Conservation (phyloP, 2,113 vertebrate species). For the Ophthalmolycus amberensis region DNA sequence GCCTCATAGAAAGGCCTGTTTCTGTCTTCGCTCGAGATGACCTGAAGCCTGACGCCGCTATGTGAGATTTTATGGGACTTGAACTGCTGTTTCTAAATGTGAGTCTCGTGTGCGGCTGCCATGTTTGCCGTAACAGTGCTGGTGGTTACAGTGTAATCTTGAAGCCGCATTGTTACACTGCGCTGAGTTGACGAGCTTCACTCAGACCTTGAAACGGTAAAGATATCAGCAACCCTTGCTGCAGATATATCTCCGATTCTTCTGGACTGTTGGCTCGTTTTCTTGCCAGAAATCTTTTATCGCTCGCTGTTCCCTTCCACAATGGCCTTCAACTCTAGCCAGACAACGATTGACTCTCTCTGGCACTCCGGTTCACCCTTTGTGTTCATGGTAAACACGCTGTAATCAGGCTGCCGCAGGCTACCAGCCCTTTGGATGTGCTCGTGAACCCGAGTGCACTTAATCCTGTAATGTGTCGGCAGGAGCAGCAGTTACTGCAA, state of each 20-base stretch:
- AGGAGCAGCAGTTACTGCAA: background rate
- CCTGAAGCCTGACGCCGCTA: background rate
- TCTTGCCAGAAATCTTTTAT: slow-evolving; percentile 46
- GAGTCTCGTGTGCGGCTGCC: background rate
- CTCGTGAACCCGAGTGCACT: background rate
- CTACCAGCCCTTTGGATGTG: background rate
- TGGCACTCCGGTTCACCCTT: background rate
- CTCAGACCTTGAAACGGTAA: slow-evolving; percentile 24
- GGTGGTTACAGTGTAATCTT: background rate
- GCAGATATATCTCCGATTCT: slow-evolving; percentile 33
- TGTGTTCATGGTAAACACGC: slow-evolving; percentile 18
- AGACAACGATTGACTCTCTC: background rate
- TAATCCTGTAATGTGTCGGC: background rate
- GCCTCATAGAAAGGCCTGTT: background rate
- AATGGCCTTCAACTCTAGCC: slow-evolving; percentile 55
- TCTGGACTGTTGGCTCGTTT: background rate
- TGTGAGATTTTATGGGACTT: background rate
- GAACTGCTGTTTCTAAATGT: background rate
- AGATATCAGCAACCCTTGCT: slow-evolving; percentile 1
- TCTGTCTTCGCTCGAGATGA: no score
- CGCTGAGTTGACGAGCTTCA: background rate
- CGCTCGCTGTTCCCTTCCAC: slow-evolving; percentile 21
- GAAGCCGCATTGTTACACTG: background rate
- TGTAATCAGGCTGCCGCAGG: background rate
- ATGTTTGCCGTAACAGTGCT: background rate